phyloP scores from a whole-genome alignment of 2,888 invertebrate species.

The Rhamnusium bicolor region DNA sequence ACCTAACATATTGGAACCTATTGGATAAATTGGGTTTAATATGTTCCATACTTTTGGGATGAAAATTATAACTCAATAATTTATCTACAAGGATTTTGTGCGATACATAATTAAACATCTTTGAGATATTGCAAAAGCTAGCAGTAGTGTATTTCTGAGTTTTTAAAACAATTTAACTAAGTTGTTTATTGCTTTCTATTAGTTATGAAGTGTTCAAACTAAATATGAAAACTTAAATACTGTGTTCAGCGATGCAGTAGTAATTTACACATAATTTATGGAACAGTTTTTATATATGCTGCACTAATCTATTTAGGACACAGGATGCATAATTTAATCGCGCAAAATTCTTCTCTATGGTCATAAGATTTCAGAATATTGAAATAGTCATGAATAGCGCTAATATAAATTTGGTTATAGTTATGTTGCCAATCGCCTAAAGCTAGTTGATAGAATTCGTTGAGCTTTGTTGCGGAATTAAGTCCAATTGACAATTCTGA shows the following conservation, averaged over 20 bases:
- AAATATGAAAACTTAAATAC: not conserved
- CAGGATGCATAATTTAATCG: not conserved
- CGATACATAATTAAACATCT: too few species aligned
- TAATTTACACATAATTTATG: not conserved
- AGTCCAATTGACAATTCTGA: not conserved
- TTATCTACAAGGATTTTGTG: too few species aligned
- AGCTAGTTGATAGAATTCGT: not conserved
- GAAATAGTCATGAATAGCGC: not conserved
- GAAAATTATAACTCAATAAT: too few species aligned
- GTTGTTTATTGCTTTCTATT: too few species aligned
- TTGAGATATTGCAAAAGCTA: too few species aligned
- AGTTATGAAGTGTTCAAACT: too few species aligned
- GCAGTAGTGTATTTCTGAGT: too few species aligned
- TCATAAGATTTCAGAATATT: not conserved
- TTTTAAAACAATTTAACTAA: too few species aligned
- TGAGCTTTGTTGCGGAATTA: not conserved
- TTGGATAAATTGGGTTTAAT: too few species aligned
- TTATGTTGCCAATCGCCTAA: not conserved
- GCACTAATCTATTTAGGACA: not conserved
- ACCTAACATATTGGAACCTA: too few species aligned
- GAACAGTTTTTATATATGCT: not conserved
- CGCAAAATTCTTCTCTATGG: not conserved
- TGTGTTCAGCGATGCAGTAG: not conserved
- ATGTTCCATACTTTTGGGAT: too few species aligned
- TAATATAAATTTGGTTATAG: not conserved